Percentiles rank a stretch among this genome's conserved stretches.
Evolutionary conservation across 2,113 vertebrate genomes (phyloP).

Genomic region (Hippolais icterina): DNA sequence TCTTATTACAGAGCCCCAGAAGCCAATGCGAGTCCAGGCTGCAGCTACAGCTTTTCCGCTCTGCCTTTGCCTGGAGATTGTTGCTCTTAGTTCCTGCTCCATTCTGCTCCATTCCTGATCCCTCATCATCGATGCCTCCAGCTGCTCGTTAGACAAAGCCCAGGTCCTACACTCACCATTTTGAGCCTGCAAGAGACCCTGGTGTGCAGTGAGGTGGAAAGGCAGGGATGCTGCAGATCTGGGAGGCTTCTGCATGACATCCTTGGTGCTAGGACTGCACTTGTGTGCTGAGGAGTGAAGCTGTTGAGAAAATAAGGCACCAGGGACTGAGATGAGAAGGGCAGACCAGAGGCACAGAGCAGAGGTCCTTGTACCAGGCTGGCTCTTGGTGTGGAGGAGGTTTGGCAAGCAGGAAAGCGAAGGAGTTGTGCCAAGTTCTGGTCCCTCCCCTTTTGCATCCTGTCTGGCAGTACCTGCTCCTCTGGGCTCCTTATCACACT

Average conservation of each 20-base stretch:
- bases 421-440: not conserved
- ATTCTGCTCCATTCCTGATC: not conserved
- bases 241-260: not conserved
- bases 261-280: not conserved
- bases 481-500: not conserved
- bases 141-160: not conserved
- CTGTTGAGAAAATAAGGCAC: not conserved
- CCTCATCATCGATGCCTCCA: not conserved
- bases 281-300: not conserved
- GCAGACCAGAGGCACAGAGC: not conserved
- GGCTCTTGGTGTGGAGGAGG: not conserved
- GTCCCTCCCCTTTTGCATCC: not conserved
- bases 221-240: not conserved
- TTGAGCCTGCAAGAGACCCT: not conserved
- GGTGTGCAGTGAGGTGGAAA: not conserved
- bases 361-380: not conserved
- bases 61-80: not conserved
- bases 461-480: not conserved
- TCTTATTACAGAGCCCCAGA: not conserved
- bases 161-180: not conserved
- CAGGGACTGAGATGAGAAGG: not conserved
- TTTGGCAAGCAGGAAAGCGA: fast-evolving
- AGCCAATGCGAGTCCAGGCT: fast-evolving
- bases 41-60: not conserved
- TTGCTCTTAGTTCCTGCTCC: not conserved